Base-by-base conservation (phyloP, 2,888 invertebrate genomes). In the Ectemnius lituratus region DNA sequence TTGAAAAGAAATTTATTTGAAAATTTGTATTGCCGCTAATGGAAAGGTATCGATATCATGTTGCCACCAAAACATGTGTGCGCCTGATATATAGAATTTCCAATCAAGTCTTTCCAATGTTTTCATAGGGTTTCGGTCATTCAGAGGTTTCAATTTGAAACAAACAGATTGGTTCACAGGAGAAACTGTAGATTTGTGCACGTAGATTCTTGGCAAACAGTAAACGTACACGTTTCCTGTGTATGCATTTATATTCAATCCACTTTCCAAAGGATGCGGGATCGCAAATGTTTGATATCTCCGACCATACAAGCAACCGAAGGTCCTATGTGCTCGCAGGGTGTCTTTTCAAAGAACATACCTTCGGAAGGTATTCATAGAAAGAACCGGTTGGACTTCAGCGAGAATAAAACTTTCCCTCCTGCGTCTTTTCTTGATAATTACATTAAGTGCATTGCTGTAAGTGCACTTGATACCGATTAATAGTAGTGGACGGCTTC, bases 371-470 rank as follows among this genome's bases (percentile, higher is more conserved):
- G 5, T 14, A 16, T n/a, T 52, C 16, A n/a, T 14, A 52, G 16
- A 52, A 16, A 52, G 11, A 37, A 37, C 37, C 8, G 11, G 16
- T 1, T 6, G 52, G n/a, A 5, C n/a, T 16, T 3, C 18, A 59
- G 64, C 28, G 47, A 60, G 64, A 58, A 60, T 61, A 67, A 73
- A 65, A 56, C 67, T 46, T 64, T 76, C 70, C 70, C 59, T 76
- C 64, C 58, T 59, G 45, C 28, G 64, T 76, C 67, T 78, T 73
- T 76, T 68, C 20, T 20, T 65, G 65, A 70, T 73, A 76, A 76
- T 76, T 70, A 65, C 73, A 70, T 70, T 64, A 76, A 76, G 69
- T 57, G 73, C 62, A 60, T 27, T 66, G 37, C 58, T 56, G 64
- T 67, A 65, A 75, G 67, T 52, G 28, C 18, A n/a, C 63, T 64